Percentiles rank a stretch among this genome's conserved stretches.
Conservation (phyloP, 2,797 vertebrate genomes). For the Lithobates pipiens region DNA sequence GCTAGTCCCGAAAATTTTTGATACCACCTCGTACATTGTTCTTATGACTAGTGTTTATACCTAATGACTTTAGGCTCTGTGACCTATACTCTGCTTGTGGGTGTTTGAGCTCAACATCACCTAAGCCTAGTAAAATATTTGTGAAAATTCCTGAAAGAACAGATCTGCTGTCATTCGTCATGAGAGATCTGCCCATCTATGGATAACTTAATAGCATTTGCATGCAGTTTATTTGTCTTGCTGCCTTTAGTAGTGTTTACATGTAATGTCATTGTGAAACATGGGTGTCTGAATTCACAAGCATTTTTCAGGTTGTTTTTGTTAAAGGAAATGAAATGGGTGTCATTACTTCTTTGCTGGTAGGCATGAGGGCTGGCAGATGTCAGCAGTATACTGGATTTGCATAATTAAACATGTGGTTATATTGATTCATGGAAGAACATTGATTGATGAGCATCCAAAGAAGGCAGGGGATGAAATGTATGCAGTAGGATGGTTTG, state of each 20-base stretch:
- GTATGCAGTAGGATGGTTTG: not conserved
- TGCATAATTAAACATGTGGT: conserved; percentile 6
- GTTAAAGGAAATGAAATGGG: not conserved
- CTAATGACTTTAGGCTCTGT: no score
- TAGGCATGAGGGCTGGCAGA: not conserved
- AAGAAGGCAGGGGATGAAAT: not conserved
- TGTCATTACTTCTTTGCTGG: not conserved
- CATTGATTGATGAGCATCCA: conserved; percentile 1
- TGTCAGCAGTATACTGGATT: not conserved
- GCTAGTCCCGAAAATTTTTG: no score
- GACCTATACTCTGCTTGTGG: no score
- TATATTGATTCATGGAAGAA: not conserved
- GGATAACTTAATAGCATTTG: not conserved
- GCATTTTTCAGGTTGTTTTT: not conserved
- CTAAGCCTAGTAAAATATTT: not conserved
- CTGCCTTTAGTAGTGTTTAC: not conserved
- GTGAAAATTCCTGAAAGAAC: not conserved
- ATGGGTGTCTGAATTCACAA: not conserved
- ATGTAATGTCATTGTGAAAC: not conserved
- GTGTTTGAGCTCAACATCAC: not conserved
- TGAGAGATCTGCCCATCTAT: not conserved
- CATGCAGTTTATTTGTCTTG: not conserved
- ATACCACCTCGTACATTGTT: not conserved
- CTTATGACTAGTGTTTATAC: not conserved
- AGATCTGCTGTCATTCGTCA: not conserved